Conservation (phyloP, 2,888 invertebrate genomes). For the Machimus atricapillus region DNA sequence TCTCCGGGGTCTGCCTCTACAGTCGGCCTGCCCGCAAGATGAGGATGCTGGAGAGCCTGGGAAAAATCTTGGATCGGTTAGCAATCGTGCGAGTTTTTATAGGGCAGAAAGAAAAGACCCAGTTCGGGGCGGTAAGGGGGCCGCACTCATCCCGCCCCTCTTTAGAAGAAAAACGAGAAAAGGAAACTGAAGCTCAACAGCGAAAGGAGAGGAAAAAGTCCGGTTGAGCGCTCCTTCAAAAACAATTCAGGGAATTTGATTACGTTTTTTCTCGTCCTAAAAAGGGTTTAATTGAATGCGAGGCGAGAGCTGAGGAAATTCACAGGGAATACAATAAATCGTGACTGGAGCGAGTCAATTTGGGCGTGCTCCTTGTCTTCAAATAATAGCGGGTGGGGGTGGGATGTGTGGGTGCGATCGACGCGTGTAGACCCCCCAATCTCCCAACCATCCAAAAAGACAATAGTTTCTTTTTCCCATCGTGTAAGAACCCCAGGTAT, state of each 20-base stretch:
- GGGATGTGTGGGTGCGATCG: neutral
- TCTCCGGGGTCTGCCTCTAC: neutral
- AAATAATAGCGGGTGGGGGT: neutral
- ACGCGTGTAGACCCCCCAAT: neutral
- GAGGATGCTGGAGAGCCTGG: neutral
- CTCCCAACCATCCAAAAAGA: neutral
- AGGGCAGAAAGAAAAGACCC: neutral
- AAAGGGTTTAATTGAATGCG: slow-evolving; percentile 27
- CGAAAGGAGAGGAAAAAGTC: neutral
- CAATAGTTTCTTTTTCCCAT: neutral
- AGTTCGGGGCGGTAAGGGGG: neutral
- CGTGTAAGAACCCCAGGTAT: neutral
- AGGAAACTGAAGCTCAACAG: neutral
- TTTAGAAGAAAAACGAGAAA: neutral
- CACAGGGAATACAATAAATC: slow-evolving; percentile 9
- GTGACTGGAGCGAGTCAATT: neutral
- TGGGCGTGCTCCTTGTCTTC: neutral
- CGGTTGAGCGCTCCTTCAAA: neutral
- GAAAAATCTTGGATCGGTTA: neutral
- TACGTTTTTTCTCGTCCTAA: slow-evolving; percentile 12
- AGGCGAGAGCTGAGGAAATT: neutral
- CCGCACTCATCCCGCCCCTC: neutral
- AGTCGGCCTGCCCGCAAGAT: neutral
- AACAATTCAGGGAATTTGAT: slow-evolving; percentile 25
- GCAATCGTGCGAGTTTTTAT: neutral